These are phyloP conservation scores for Prosapia bicincta DNA, from an alignment of 2,888 invertebrate species.

Conservation along the genomic window DNA sequence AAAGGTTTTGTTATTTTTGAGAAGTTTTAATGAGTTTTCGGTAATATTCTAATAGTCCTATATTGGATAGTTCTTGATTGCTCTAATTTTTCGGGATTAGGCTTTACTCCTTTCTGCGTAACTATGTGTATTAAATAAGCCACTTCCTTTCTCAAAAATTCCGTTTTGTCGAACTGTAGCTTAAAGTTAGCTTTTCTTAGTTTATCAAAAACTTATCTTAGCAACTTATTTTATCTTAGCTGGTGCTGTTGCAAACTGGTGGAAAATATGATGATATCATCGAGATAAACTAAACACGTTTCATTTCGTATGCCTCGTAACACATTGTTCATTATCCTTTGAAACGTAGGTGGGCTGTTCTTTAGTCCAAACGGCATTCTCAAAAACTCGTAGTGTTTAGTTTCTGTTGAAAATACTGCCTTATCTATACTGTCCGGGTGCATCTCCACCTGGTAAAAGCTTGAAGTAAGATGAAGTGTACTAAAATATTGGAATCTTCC, in stretches of 20 bases:
- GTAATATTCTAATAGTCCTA: no score
- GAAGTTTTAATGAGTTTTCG: no score
- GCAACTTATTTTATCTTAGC: background rate
- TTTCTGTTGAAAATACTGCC: background rate
- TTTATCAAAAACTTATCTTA: constrained; percentile 22
- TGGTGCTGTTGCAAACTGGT: constrained; percentile 22
- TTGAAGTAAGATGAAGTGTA: background rate
- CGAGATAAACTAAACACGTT: background rate
- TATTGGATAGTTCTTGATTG: no score
- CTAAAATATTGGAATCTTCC: constrained; percentile 2
- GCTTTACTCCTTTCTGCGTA: no score
- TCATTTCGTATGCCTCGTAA: background rate
- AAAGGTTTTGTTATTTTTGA: no score
- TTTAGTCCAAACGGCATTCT: background rate
- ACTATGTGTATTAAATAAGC: constrained; percentile 25
- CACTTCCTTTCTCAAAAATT: constrained; percentile 21
- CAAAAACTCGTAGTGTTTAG: background rate
- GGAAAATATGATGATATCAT: constrained; percentile 24
- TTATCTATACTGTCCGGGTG: background rate
- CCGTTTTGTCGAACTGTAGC: constrained; percentile 26
- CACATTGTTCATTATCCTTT: no score
- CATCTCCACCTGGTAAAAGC: background rate
- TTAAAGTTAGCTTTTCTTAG: constrained; percentile 25
- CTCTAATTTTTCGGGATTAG: no score
- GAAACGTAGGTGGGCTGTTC: background rate